Conservation (phyloP, 2,113 vertebrate species). For the Peromyscus leucopus region DNA sequence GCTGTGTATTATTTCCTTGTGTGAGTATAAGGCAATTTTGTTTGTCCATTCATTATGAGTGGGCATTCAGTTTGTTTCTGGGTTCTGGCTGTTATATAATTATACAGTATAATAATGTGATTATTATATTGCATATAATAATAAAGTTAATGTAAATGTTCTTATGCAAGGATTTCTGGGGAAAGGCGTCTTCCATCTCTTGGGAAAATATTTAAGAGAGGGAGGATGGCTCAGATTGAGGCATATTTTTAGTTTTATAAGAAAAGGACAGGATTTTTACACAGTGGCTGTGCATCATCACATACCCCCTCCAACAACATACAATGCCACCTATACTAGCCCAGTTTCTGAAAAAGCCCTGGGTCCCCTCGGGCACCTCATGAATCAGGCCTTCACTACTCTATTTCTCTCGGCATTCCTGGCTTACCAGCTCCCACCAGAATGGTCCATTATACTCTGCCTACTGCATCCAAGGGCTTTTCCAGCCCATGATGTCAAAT, state of each 20-base stretch:
- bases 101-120: not conserved
- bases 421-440: not conserved
- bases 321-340: not conserved
- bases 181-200: not conserved
- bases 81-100: not conserved
- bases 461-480: not conserved
- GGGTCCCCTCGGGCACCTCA: not conserved
- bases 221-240: not conserved
- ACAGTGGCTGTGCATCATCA: not conserved
- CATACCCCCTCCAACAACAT: not conserved
- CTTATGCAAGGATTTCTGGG: not conserved
- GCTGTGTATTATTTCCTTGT: not conserved
- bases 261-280: not conserved
- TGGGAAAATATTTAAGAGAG: not conserved
- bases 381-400: no score
- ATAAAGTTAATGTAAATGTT: constrained; percentile 23
- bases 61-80: not conserved
- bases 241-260: not conserved
- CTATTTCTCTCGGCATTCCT: not conserved
- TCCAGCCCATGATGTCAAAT: not conserved
- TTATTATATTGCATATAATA: not conserved
- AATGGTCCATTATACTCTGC: not conserved
- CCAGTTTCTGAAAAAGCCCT: not conserved
- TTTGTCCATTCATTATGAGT: not conserved
- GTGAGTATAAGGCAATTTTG: not conserved